These are phyloP conservation scores for Mormoops blainvillei DNA, from an alignment of 2,113 vertebrate species.

Conservation along the genomic window DNA sequence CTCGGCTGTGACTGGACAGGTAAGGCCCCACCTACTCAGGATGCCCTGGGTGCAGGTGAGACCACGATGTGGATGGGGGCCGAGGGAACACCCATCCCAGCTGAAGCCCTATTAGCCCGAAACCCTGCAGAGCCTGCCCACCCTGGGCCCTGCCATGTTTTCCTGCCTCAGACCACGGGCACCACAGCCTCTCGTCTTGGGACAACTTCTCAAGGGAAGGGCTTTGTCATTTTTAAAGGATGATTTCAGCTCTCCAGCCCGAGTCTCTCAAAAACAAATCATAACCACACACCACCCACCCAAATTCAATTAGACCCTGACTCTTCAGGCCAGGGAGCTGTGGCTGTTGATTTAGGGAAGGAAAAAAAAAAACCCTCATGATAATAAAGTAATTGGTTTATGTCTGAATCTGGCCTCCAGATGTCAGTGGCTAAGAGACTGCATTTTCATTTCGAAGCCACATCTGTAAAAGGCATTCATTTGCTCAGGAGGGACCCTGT, in stretches of 20 bases:
- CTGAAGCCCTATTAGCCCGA: neutral
- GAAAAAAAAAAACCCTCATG: conserved; percentile 56
- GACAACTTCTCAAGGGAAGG: neutral
- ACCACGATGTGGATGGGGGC: fast-evolving
- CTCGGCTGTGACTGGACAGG: conserved; percentile 97
- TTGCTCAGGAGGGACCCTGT: conserved; percentile 61
- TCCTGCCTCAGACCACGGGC: fast-evolving
- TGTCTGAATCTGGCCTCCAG: conserved; percentile 87
- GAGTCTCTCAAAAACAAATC: conserved; percentile 61
- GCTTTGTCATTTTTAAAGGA: conserved; percentile 6
- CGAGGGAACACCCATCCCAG: too few relatives aligned
- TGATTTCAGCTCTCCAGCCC: conserved; percentile 3
- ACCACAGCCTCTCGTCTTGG: neutral
- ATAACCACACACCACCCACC: conserved; percentile 50
- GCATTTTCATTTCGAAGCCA: conserved; percentile 79
- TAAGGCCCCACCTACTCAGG: conserved; percentile 68
- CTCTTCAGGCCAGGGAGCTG: conserved; percentile 60
- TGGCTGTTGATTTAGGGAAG: conserved; percentile 69
- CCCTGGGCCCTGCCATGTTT: fast-evolving
- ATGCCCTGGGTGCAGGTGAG: neutral
- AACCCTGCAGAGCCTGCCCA: fast-evolving
- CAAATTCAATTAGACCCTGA: conserved; percentile 66
- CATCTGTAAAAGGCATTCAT: conserved; percentile 82
- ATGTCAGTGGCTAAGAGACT: conserved; percentile 83
- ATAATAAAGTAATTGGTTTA: conserved; percentile 78